phyloP scores from a whole-genome alignment of 2,113 vertebrate genomes.

The Etheostoma cragini region DNA sequence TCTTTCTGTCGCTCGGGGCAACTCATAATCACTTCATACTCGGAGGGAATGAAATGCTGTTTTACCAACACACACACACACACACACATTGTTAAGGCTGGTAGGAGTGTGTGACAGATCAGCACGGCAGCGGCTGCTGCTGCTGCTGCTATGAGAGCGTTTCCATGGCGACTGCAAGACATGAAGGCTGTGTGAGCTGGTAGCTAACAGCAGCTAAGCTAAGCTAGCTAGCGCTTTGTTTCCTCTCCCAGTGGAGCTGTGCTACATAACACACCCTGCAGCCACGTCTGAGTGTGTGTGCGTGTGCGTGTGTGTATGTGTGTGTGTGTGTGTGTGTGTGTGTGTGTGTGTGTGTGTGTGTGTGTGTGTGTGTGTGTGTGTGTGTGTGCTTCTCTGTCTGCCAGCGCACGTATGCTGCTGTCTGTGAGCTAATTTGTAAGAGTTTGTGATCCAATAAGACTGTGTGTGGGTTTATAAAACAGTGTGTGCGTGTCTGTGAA shows the following conservation, averaged over 20 bases:
- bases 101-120: slow-evolving; percentile 56
- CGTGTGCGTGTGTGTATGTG: slow-evolving; percentile 40
- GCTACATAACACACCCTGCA: slow-evolving; percentile 73
- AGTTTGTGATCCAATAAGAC: slow-evolving; percentile 17
- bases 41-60: slow-evolving; percentile 8
- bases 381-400: slow-evolving; percentile 40
- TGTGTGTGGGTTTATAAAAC: not conserved
- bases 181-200: slow-evolving; percentile 58
- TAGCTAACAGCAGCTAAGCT: slow-evolving; percentile 65
- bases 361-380: slow-evolving; percentile 33
- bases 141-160: slow-evolving; percentile 64
- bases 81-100: slow-evolving; percentile 9
- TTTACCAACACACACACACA: slow-evolving; percentile 14
- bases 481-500: slow-evolving; percentile 41
- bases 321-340: slow-evolving; percentile 43
- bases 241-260: slow-evolving; percentile 74
- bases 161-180: slow-evolving; percentile 77
- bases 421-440: slow-evolving; percentile 52
- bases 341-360: slow-evolving; percentile 44
- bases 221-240: slow-evolving; percentile 66
- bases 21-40: slow-evolving; percentile 13
- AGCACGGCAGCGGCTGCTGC: slow-evolving; percentile 41
- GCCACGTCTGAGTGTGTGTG: slow-evolving; percentile 51
- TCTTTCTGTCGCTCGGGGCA: not conserved
- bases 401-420: slow-evolving; percentile 46